A percentile compares a stretch with the other conserved stretches of the same genome.
Conservation (phyloP, 2,113 vertebrate species). For the Sardina pilchardus region DNA sequence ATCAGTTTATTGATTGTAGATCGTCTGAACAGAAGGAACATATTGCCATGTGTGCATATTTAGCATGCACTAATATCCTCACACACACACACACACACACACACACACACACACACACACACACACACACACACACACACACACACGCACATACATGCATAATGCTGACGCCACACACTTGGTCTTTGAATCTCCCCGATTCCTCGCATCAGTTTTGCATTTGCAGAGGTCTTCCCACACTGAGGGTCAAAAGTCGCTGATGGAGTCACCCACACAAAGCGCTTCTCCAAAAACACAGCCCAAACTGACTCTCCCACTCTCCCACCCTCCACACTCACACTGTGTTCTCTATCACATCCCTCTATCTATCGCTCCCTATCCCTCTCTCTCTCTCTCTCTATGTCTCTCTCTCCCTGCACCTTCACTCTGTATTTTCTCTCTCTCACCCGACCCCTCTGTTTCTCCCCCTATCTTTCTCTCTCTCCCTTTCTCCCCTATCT, state of each 20-base stretch:
- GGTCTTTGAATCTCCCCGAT: not conserved
- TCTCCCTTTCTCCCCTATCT: not conserved
- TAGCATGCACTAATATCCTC: too few species aligned
- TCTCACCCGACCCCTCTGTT: not conserved
- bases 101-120: too few species aligned
- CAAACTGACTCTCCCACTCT: not conserved
- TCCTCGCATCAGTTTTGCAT: not conserved
- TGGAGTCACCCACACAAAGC: not conserved
- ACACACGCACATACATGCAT: not conserved
- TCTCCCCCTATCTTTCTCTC: not conserved
- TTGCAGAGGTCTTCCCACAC: not conserved
- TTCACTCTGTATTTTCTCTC: too few species aligned
- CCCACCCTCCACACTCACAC: not conserved
- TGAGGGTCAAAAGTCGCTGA: not conserved
- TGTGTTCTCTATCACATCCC: not conserved
- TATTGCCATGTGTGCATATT: too few species aligned
- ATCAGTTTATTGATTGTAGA: too few species aligned
- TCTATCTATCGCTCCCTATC: not conserved
- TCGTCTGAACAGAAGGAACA: too few species aligned
- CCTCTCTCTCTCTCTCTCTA: not conserved
- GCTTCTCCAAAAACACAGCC: not conserved
- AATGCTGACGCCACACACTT: not conserved
- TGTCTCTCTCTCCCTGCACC: not conserved
- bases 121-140: too few species aligned
- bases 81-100: not conserved